Conservation (phyloP, 2,888 invertebrate species). For the Ptychoptera contaminata region DNA sequence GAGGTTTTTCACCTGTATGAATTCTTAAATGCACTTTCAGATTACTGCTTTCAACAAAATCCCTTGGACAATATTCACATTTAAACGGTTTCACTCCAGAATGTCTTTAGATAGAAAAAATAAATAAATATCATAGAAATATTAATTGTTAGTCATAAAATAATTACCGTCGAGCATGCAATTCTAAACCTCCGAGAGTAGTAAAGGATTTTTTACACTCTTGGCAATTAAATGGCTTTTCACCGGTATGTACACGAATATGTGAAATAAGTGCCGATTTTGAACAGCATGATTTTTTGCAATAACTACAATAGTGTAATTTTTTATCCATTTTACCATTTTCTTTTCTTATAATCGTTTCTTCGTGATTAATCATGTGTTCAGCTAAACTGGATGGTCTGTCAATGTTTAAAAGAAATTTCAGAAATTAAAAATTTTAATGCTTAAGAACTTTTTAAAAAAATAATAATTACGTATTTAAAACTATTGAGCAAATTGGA, state of each 20-base stretch:
- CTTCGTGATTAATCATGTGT: no score
- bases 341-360: no score
- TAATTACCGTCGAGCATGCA: slow-evolving; percentile 8
- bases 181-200: slow-evolving; percentile 11
- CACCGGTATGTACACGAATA: slow-evolving; percentile 9
- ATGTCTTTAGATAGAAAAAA: slow-evolving; percentile 13
- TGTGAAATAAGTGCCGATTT: slow-evolving; percentile 9
- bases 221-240: slow-evolving; percentile 10
- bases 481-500: no score
- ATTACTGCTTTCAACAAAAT: slow-evolving; percentile 23
- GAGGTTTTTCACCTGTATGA: slow-evolving; percentile 24
- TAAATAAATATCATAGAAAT: background rate
- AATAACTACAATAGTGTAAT: slow-evolving; percentile 4
- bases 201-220: slow-evolving; percentile 10
- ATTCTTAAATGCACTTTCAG: slow-evolving; percentile 21
- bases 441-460: no score
- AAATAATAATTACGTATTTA: no score
- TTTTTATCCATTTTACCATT: background rate
- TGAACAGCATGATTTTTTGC: slow-evolving; percentile 7
- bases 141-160: no score
- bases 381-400: no score
- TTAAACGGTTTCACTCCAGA: slow-evolving; percentile 13
- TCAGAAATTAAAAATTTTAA: no score
- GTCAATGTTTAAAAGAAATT: no score
- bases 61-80: slow-evolving; percentile 20